A percentile compares a stretch with the other conserved stretches of the same genome.
Evolutionary conservation across 2,888 invertebrate genomes (phyloP).

Genomic region (Tipula helvola): DNA sequence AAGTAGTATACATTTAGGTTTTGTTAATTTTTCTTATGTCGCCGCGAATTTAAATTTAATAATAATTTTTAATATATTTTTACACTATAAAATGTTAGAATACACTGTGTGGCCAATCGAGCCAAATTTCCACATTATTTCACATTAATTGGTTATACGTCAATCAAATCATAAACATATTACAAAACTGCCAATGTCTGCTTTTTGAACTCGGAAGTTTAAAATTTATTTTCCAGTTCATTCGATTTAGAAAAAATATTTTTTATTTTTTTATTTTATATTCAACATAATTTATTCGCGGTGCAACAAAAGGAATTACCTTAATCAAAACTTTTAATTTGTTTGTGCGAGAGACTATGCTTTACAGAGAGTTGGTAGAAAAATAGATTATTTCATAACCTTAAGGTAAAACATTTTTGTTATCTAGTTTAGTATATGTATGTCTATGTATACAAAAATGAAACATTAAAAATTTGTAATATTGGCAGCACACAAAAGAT

Average conservation of each 20-base stretch:
- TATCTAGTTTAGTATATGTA: background rate
- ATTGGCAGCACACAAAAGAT: background rate
- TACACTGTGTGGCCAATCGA: too few species aligned
- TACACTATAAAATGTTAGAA: too few species aligned
- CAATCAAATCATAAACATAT: background rate
- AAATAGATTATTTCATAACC: background rate
- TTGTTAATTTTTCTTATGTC: too few species aligned
- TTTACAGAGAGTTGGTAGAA: background rate
- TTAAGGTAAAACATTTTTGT: background rate
- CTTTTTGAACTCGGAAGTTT: background rate
- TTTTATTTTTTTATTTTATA: background rate
- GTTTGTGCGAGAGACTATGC: background rate
- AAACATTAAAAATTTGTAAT: background rate
- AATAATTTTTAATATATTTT: too few species aligned
- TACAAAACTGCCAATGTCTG: background rate
- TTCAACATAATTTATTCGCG: background rate
- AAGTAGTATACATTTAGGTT: too few species aligned
- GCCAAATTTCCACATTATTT: too few species aligned
- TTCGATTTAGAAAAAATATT: background rate
- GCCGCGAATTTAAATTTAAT: too few species aligned
- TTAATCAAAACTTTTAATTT: conserved; percentile 4
- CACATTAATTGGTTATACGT: background rate
- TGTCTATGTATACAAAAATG: background rate
- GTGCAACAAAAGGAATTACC: background rate
- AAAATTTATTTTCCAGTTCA: background rate